Percentiles rank a stretch among this genome's conserved stretches.
phyloP scores from a whole-genome alignment of 2,113 vertebrate species.

The Catagonus wagneri region DNA sequence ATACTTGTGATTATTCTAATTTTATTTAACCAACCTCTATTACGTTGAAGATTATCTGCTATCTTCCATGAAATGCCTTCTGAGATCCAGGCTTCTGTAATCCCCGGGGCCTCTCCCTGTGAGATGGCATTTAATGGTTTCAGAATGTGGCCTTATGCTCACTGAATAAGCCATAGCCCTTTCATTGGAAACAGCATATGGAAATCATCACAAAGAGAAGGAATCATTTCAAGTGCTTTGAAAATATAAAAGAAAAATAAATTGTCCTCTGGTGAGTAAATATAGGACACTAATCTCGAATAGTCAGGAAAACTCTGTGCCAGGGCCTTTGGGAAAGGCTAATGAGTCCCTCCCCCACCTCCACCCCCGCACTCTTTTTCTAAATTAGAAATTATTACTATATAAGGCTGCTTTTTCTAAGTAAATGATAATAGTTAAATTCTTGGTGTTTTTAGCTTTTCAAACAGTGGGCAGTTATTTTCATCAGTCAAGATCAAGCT shows the following conservation, averaged over 20 bases:
- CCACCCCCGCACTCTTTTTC: neutral
- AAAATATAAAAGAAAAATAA: constrained; percentile 72
- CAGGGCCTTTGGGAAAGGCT: neutral
- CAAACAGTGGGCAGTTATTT: constrained; percentile 59
- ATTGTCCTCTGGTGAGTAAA: constrained; percentile 62
- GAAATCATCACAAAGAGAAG: constrained; percentile 80
- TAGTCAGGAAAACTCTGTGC: constrained; percentile 26
- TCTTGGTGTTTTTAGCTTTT: constrained; percentile 41
- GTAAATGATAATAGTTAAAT: constrained; percentile 29
- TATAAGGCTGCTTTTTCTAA: constrained; percentile 63
- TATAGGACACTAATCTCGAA: constrained; percentile 53
- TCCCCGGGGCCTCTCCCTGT: neutral
- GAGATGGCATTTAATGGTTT: constrained; percentile 13
- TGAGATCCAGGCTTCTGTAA: neutral
- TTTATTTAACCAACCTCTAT: neutral
- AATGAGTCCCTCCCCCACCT: rapidly evolving
- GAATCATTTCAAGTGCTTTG: constrained; percentile 73
- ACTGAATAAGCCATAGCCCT: neutral
- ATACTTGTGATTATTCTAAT: neutral
- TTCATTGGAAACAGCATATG: constrained; percentile 73
- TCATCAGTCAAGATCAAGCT: constrained; percentile 51
- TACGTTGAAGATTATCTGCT: neutral
- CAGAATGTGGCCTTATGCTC: constrained; percentile 8
- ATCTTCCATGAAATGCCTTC: neutral
- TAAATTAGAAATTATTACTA: constrained; percentile 51